Conservation (phyloP, 2,888 invertebrate species). For the Nebria salina region DNA sequence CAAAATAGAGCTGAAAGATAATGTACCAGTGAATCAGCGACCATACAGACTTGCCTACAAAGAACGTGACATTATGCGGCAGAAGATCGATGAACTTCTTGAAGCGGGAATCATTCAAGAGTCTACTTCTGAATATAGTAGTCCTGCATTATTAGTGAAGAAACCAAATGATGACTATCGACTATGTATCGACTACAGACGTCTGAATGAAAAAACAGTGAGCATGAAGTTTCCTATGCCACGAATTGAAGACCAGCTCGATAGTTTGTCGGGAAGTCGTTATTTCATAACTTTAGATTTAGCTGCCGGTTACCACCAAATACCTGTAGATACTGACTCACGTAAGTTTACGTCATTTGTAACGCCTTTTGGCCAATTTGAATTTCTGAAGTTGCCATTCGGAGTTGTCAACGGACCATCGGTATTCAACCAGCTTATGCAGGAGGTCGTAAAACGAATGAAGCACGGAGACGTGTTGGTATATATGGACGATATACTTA, state of each 20-base stretch:
- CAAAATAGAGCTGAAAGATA: conserved; percentile 27
- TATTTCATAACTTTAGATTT: too few species aligned
- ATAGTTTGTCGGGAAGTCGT: too few species aligned
- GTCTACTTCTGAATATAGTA: conserved; percentile 48
- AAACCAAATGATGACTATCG: conserved; percentile 51
- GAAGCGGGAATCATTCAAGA: conserved; percentile 30
- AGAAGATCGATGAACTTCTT: conserved; percentile 29
- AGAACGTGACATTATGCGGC: conserved; percentile 9
- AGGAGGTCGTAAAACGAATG: too few species aligned
- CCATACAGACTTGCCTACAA: conserved; percentile 25
- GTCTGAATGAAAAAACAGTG: too few species aligned
- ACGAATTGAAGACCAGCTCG: too few species aligned
- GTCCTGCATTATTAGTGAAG: conserved; percentile 52
- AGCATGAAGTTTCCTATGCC: conserved; percentile 50
- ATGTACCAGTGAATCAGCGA: conserved; percentile 14
- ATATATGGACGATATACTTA: conserved; percentile 50
- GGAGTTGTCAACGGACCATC: too few species aligned
- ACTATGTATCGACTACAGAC: conserved; percentile 51
- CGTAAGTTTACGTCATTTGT: too few species aligned
- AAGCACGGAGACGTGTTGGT: too few species aligned
- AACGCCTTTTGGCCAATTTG: too few species aligned
- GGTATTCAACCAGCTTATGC: conserved; percentile 49
- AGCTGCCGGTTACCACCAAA: too few species aligned
- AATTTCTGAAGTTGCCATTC: too few species aligned
- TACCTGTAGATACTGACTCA: too few species aligned